Base-by-base conservation (phyloP, 1,140 invertebrate species). In the Eumaeus atala region DNA sequence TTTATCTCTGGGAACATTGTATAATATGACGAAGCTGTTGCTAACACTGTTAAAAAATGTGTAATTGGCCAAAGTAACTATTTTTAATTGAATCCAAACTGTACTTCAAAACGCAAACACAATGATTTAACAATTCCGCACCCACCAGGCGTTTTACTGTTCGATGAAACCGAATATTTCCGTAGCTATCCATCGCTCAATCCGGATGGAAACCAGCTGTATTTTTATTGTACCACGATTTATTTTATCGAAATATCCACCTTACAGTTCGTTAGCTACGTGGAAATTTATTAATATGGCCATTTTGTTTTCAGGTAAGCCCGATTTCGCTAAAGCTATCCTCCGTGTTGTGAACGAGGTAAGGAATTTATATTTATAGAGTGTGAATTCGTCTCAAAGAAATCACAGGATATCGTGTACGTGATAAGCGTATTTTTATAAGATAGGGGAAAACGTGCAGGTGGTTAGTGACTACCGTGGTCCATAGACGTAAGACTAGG, bases 241-340 rank as follows among this genome's bases (percentile, higher is more conserved):
- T 72, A 70, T 74, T 77, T 75, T 72, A 72, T 74, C 57, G 67
- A 58, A 77, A 75, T 72, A 62, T 66, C 47, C 48, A 50, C 42
- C 48, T 66, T 58, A 66, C 61, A 70, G 67, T 71, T 80, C 68
- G 67, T 77, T 74, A 74, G 61, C 56, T 55, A 33, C 37, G 58
- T 51, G 57, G 62, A 60, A 53, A 62, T 73, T 66, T 66, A 63
- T 62, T 52, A 52, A 49, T 58, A 14, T 53, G 52, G 34, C 58
- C 53, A 56, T 60, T 57, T 63, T 65, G 57, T 59, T 74, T 74
- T 21, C 73, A 78, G 75, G 75, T 78, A 78, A 72, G 67, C 53
- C 53, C 18, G 17, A 21, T 37, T 51, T 44, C 14, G 40, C 16
- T 44, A 44, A 44, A 14, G 9, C 40, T 12, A 44, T 14, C 40